Percentiles rank a stretch among this genome's conserved stretches.
Conservation (phyloP, 2,113 vertebrate species). For the Jaculus jaculus region DNA sequence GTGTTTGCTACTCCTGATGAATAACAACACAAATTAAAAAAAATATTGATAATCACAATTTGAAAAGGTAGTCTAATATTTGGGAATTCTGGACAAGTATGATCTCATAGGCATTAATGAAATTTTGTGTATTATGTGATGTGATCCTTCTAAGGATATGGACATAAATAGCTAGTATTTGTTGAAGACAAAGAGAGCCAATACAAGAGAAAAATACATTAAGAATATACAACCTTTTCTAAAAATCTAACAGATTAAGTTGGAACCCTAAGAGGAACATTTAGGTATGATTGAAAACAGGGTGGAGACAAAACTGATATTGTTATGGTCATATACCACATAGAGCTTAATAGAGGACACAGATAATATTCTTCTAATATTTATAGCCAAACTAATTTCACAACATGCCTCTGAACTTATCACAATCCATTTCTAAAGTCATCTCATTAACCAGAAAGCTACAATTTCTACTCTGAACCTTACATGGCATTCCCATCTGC, state of each 20-base stretch:
- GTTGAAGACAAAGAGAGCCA: conserved; percentile 30
- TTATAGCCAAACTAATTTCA: conserved; percentile 44
- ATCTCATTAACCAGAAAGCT: conserved; percentile 23
- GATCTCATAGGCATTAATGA: neutral
- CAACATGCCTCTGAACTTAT: conserved; percentile 16
- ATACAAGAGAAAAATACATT: conserved; percentile 19
- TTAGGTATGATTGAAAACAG: conserved; percentile 49
- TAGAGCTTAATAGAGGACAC: neutral
- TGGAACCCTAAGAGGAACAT: conserved; percentile 8
- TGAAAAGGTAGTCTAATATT: conserved; percentile 22
- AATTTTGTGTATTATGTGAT: neutral
- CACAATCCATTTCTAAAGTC: conserved; percentile 47
- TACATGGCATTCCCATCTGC: neutral
- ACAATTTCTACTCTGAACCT: neutral
- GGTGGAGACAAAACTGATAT: conserved; percentile 19
- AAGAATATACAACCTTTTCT: conserved; percentile 19
- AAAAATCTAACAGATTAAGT: conserved; percentile 26
- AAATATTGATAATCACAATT: too few relatives aligned
- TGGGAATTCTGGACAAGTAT: conserved; percentile 39
- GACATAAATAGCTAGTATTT: conserved; percentile 11
- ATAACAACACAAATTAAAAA: neutral
- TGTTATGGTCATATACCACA: neutral
- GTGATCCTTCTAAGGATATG: conserved; percentile 44
- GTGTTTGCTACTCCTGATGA: neutral
- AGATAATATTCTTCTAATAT: neutral